phyloP scores from a whole-genome alignment of 2,113 vertebrate species.

The Antigone vipio region DNA sequence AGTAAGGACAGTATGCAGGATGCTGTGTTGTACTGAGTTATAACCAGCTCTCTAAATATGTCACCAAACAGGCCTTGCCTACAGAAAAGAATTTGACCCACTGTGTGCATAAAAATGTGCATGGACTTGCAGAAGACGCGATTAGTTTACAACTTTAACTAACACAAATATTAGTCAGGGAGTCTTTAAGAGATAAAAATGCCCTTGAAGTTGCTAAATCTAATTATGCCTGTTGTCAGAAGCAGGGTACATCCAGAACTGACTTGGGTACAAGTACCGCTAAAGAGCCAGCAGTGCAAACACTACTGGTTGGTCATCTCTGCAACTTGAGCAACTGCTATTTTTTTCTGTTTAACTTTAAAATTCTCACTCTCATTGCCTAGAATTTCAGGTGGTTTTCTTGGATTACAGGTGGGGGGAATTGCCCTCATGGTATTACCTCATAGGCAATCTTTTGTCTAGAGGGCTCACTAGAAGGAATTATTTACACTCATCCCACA shows the following conservation, averaged over 20 bases:
- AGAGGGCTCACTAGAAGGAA: background rate
- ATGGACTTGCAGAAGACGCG: background rate
- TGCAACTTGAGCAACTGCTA: background rate
- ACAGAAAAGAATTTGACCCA: background rate
- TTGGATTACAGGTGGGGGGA: background rate
- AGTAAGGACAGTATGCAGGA: background rate
- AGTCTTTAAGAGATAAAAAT: background rate
- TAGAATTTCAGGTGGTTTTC: background rate
- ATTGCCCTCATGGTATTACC: background rate
- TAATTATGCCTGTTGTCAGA: background rate
- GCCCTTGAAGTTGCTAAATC: background rate
- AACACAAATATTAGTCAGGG: slow-evolving; percentile 7
- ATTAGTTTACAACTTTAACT: slow-evolving; percentile 1
- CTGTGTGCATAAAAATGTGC: background rate
- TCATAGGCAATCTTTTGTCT: background rate
- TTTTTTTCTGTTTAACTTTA: background rate
- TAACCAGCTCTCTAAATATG: background rate
- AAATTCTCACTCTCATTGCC: background rate
- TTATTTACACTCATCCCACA: background rate
- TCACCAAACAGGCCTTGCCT: background rate
- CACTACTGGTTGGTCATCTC: background rate
- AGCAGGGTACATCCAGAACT: background rate
- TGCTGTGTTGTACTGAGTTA: background rate
- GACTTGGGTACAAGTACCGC: background rate
- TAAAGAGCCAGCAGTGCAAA: background rate